phyloP scores from a whole-genome alignment of 2,888 invertebrate genomes.

The Tanypteryx hageni region DNA sequence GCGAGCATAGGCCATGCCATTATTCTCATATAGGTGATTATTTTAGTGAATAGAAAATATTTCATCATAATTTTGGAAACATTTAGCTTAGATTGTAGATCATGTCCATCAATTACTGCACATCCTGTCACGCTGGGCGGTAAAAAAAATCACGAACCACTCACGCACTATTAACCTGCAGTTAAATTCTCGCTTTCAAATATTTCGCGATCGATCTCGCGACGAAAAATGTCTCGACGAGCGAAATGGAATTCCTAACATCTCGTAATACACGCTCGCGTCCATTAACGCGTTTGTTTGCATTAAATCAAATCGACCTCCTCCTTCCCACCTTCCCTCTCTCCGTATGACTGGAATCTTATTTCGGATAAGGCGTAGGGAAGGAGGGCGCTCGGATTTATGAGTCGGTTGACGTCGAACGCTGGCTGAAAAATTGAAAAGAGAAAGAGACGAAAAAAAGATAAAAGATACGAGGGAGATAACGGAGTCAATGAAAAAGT shows the following conservation, averaged over 20 bases:
- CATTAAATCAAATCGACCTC: not conserved
- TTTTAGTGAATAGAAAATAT: too few relatives aligned
- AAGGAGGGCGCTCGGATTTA: conserved; percentile 3
- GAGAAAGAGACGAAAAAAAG: conserved; percentile 45
- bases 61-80: too few relatives aligned
- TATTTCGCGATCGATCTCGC: not conserved
- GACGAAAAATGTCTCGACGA: not conserved
- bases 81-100: too few relatives aligned
- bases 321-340: too few relatives aligned
- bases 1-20: too few relatives aligned
- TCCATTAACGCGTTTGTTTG: not conserved
- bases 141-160: too few relatives aligned
- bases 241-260: not conserved
- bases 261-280: not conserved
- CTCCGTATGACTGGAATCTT: not conserved
- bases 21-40: too few relatives aligned
- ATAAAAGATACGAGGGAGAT: conserved; percentile 51
- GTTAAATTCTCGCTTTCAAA: too few relatives aligned
- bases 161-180: too few relatives aligned
- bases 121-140: too few relatives aligned
- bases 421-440: conserved; percentile 47
- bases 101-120: too few relatives aligned
- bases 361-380: not conserved
- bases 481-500: conserved; percentile 54
- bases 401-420: conserved; percentile 47